Conservation (phyloP, 2,113 vertebrate genomes). For the Ctenodactylus gundi region DNA sequence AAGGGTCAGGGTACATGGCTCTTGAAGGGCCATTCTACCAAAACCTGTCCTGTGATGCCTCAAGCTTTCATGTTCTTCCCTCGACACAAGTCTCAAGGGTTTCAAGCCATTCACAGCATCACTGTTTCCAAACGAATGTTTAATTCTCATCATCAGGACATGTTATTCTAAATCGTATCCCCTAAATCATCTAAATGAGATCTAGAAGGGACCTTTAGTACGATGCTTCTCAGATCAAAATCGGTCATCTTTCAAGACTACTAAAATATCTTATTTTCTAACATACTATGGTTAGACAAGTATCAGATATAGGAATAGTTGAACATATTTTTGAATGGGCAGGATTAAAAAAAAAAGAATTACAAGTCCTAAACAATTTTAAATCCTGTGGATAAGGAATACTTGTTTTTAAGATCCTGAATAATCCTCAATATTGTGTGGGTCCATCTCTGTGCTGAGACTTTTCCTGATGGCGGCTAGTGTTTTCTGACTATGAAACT, state of each 20-base stretch:
- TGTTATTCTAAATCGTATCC: neutral
- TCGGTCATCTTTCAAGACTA: too few species aligned
- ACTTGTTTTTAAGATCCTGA: neutral
- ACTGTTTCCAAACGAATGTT: neutral
- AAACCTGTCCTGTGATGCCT: neutral
- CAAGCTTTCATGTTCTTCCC: neutral
- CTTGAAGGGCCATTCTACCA: neutral
- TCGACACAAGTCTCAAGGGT: neutral
- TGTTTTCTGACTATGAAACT: neutral
- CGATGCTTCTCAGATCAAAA: neutral
- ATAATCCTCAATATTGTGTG: neutral
- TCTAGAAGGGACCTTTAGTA: neutral
- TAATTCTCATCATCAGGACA: neutral
- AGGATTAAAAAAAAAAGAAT: neutral
- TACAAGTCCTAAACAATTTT: neutral
- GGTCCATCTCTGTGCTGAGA: neutral
- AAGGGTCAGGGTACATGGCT: neutral
- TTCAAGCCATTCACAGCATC: neutral
- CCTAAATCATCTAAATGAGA: neutral
- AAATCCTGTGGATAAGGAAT: neutral
- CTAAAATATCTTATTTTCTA: neutral
- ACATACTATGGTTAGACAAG: neutral
- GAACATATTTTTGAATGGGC: neutral
- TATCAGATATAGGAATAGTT: neutral
- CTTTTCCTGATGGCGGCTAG: neutral